Conservation (phyloP, 2,113 vertebrate genomes). For the Miniopterus natalensis region DNA sequence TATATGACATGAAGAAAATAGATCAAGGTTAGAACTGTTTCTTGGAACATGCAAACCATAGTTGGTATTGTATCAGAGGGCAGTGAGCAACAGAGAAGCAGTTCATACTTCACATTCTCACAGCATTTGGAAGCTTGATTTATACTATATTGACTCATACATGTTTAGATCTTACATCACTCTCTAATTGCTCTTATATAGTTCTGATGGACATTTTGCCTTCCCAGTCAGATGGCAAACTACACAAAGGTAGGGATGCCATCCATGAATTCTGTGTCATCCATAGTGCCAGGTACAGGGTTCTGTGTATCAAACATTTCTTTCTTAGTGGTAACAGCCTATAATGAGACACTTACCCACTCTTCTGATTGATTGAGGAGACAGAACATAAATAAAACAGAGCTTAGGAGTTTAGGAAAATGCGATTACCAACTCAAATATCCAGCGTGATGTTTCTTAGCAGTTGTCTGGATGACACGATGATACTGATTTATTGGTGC, state of each 20-base stretch:
- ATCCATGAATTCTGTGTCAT: background rate
- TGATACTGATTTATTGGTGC: constrained; percentile 4
- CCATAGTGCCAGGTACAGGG: background rate
- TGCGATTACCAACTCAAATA: constrained; percentile 29
- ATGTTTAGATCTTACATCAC: background rate
- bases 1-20: background rate
- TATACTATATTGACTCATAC: background rate
- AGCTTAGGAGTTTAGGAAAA: constrained; percentile 15
- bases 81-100: background rate
- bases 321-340: background rate
- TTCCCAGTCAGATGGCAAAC: background rate
- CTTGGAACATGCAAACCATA: background rate
- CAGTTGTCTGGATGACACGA: background rate
- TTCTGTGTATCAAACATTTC: constrained; percentile 23
- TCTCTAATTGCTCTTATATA: background rate
- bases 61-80: background rate
- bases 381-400: constrained; percentile 5
- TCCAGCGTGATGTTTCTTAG: background rate
- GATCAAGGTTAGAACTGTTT: background rate
- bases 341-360: background rate
- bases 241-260: background rate
- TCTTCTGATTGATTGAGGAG: constrained; percentile 9
- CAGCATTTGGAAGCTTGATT: background rate
- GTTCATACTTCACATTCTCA: constrained; percentile 20
- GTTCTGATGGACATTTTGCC: constrained; percentile 41